These are phyloP conservation scores for Thalassaphorura encarpata DNA, from an alignment of 1,140 invertebrate species.

Conservation along the genomic window DNA sequence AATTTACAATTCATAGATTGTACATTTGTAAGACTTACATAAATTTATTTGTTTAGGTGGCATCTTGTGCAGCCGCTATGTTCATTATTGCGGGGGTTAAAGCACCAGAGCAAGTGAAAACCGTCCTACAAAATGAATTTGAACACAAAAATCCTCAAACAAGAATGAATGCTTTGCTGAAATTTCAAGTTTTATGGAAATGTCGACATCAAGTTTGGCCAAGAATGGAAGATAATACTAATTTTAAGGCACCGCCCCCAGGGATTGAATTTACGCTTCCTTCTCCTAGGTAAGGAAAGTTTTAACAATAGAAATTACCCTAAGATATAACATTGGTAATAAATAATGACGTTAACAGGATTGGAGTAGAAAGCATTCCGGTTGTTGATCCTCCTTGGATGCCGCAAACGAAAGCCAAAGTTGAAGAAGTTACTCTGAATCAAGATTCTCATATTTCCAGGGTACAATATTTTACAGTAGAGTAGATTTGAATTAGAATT, in stretches of 20 bases:
- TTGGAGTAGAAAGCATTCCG: slow-evolving; percentile 84
- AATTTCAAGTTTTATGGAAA: slow-evolving; percentile 93
- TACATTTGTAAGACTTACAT: slow-evolving; percentile 19
- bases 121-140: slow-evolving; percentile 76
- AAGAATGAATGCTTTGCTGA: slow-evolving; percentile 67
- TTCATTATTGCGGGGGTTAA: slow-evolving; percentile 88
- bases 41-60: slow-evolving; percentile 13
- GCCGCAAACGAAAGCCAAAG: slow-evolving; percentile 93
- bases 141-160: slow-evolving; percentile 66
- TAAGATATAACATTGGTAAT: not conserved
- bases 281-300: slow-evolving; percentile 58
- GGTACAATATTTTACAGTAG: slow-evolving; percentile 10
- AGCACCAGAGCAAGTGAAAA: slow-evolving; percentile 71
- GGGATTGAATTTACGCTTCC: slow-evolving; percentile 98
- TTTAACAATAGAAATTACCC: not conserved
- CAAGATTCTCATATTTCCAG: slow-evolving; percentile 86
- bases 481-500: no score
- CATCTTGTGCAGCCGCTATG: slow-evolving; percentile 58
- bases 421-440: slow-evolving; percentile 97
- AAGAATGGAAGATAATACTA: slow-evolving; percentile 90
- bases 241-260: slow-evolving; percentile 95
- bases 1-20: not conserved
- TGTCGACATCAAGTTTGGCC: slow-evolving; percentile 98
- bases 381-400: slow-evolving; percentile 99
- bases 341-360: slow-evolving; percentile 38